Evolutionary conservation across 2,113 vertebrate species (phyloP), one percentile per base, ranked within the genome.

Genomic region (Poeciliopsis occidentalis): DNA sequence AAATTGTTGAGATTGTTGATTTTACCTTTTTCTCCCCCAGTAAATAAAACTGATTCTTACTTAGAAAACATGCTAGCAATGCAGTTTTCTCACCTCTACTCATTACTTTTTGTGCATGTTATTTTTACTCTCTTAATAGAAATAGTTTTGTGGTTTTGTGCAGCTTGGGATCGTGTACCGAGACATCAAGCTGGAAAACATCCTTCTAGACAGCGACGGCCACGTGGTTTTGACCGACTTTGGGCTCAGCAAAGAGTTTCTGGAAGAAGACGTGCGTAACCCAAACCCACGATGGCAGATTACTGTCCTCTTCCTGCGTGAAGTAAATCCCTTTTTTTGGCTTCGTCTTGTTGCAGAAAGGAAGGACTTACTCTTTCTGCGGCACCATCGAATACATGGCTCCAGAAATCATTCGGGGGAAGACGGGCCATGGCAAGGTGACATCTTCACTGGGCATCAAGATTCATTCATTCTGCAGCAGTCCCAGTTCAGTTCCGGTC

Each of bases 351-450:
- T 64, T 62, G 39, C 85, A 98, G 97, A 96, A 95, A 86, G 96
- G 96, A 71, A 94, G 97, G 71, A 97, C 97, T 3, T 98, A 96
- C 87, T 98, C 96, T 3, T 98, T 98, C 90, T 98, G 97, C 31
- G 97, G 97, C 73, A 98, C 97, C 47, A 97, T 97, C 0, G 96
- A 97, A 85, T 98, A 97, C 92, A 97, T 98, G 97, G 97, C 97
- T 17, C 97, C 96, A 0, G 96, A 98, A 85, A 98, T 97, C 77
- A 97, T 98, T 83, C 90, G 96, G 62, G 96, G 96, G 67, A 97
- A 97, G 84, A 66, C 95, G 0, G 97, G 97, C 0, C 97, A 98
- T 0, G 96, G 96, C 83, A 98, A 97, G 95, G 97, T 97, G 92
- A 91, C 32, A 24, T 11, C 6, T 15, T 29, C 8, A 37, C 41